These are phyloP conservation scores for Spodoptera picta DNA, from an alignment of 2,888 invertebrate species.

Conservation along the genomic window DNA sequence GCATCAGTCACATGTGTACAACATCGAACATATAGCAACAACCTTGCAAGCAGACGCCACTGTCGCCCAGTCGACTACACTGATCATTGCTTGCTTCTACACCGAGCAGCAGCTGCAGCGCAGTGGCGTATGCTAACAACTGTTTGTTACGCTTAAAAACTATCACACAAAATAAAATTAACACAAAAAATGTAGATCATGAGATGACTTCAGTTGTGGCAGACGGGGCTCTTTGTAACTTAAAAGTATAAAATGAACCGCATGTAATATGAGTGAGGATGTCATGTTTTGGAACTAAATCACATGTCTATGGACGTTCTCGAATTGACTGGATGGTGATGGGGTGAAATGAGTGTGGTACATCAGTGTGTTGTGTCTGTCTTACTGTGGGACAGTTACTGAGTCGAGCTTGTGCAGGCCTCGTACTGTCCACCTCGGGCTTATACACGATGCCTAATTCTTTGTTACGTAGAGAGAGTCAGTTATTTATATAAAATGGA, in stretches of 20 bases:
- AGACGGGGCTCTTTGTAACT: conserved; percentile 68
- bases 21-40: conserved; percentile 83
- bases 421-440: conserved; percentile 40
- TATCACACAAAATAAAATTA: conserved; percentile 79
- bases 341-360: conserved; percentile 73
- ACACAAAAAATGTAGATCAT: conserved; percentile 80
- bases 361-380: conserved; percentile 83
- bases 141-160: conserved; percentile 74
- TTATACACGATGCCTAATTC: conserved; percentile 46
- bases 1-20: conserved; percentile 82
- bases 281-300: conserved; percentile 54
- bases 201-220: conserved; percentile 75
- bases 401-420: conserved; percentile 41
- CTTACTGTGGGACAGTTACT: conserved; percentile 63
- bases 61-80: background rate
- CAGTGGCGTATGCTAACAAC: conserved; percentile 75
- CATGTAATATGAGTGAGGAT: conserved; percentile 66
- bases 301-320: conserved; percentile 56
- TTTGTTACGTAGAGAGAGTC: conserved; percentile 28
- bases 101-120: conserved; percentile 2
- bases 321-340: conserved; percentile 58
- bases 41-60: conserved; percentile 63
- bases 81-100: background rate
- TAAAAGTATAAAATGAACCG: conserved; percentile 65
- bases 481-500: conserved; percentile 22